Conservation (phyloP, 2,113 vertebrate genomes). For the Dipodomys spectabilis region DNA sequence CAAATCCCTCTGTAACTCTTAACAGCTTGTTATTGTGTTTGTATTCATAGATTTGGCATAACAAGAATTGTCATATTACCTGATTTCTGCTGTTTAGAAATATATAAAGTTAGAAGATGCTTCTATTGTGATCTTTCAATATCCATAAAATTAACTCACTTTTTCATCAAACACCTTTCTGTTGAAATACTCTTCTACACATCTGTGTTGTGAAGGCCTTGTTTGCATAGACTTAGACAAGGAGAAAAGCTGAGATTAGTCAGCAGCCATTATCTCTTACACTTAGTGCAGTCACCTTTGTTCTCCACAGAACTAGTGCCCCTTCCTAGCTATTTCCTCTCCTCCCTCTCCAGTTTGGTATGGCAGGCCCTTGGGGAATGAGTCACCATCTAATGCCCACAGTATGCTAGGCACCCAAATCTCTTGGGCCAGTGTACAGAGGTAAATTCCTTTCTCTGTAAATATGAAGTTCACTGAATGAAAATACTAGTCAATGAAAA, state of each 20-base stretch:
- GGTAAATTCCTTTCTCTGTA: neutral
- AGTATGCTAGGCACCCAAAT: neutral
- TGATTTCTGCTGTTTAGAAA: conserved; percentile 30
- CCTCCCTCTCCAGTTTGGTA: neutral
- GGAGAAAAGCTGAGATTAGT: neutral
- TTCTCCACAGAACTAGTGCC: neutral
- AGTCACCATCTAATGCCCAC: neutral
- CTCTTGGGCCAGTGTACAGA: neutral
- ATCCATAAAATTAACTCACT: neutral
- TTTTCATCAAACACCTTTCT: neutral
- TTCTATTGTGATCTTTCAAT: neutral
- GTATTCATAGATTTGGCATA: neutral
- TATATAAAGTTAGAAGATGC: neutral
- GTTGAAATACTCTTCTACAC: neutral
- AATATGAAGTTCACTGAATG: neutral
- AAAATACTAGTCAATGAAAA: neutral
- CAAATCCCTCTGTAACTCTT: neutral
- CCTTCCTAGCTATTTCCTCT: neutral
- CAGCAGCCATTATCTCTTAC: neutral
- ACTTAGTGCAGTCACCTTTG: neutral
- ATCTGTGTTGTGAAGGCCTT: neutral
- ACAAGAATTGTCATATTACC: neutral
- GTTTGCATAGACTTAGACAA: neutral
- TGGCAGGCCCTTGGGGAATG: no score
- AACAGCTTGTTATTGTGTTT: neutral